Conservation (phyloP, 2,797 vertebrate species). For the Esox masquinongy region DNA sequence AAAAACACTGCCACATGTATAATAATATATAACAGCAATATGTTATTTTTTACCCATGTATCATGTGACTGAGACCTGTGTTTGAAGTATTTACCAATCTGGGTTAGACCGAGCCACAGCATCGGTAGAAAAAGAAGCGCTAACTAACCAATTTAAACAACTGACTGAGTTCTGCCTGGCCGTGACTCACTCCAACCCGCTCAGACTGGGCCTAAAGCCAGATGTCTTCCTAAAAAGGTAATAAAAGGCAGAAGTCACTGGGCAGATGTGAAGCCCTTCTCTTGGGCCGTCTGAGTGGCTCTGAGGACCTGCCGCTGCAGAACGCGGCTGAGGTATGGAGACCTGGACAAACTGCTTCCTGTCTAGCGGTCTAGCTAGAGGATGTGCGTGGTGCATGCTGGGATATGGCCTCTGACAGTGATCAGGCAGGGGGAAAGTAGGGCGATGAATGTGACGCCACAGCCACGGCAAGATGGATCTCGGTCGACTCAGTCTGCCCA, state of each 20-base stretch:
- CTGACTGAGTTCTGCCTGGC: not conserved
- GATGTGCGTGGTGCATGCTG: conserved; percentile 4
- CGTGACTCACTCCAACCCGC: not conserved
- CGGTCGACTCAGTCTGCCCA: not conserved
- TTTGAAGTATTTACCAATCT: not conserved
- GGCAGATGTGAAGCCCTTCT: not conserved
- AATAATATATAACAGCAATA: too few relatives aligned
- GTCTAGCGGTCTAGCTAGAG: not conserved
- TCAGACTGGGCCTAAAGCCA: not conserved
- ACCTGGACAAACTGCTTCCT: not conserved
- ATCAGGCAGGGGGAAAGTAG: conserved; percentile 50
- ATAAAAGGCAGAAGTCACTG: not conserved
- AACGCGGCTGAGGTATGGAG: not conserved
- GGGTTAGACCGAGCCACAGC: not conserved
- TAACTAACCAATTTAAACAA: not conserved
- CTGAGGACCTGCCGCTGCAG: not conserved
- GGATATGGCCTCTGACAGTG: conserved; percentile 10
- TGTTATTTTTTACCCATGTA: not conserved
- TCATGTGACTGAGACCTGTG: not conserved
- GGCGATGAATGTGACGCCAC: conserved; percentile 17
- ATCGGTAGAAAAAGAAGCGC: not conserved
- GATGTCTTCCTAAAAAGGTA: not conserved
- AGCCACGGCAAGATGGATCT: not conserved
- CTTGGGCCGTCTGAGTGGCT: not conserved
- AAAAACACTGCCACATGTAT: too few relatives aligned